Conservation (phyloP, 2,797 vertebrate genomes). For the Petrocephalus sullivani region DNA sequence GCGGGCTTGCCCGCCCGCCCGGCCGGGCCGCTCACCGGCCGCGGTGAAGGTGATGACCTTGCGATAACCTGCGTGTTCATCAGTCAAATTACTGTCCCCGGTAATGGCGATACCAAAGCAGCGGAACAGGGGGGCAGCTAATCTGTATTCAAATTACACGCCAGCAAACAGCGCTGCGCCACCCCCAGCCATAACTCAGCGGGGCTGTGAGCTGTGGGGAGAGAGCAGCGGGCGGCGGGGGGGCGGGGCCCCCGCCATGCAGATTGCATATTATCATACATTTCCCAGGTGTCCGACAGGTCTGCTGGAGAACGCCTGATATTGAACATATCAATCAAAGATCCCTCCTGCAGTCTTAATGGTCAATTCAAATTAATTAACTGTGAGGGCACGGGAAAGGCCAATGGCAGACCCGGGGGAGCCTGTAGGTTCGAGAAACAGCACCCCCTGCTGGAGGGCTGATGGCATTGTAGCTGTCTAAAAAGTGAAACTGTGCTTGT, state of each 20-base stretch:
- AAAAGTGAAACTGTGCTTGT: neutral
- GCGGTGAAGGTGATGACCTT: slow-evolving; percentile 79
- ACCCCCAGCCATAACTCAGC: slow-evolving; percentile 78
- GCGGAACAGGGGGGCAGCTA: slow-evolving; percentile 78
- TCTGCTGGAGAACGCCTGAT: slow-evolving; percentile 65
- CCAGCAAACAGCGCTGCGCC: slow-evolving; percentile 65
- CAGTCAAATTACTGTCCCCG: slow-evolving; percentile 82
- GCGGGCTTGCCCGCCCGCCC: slow-evolving; percentile 43
- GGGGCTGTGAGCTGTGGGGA: slow-evolving; percentile 30
- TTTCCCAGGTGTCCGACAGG: slow-evolving; percentile 77
- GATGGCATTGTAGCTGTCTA: neutral
- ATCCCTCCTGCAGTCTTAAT: slow-evolving; percentile 70
- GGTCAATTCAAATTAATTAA: slow-evolving; percentile 89
- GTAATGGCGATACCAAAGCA: slow-evolving; percentile 79
- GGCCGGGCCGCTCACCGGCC: slow-evolving; percentile 44
- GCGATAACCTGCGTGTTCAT: slow-evolving; percentile 87
- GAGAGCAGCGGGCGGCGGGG: slow-evolving; percentile 50
- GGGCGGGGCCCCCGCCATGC: slow-evolving; percentile 60
- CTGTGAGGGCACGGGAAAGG: slow-evolving; percentile 62
- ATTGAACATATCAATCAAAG: slow-evolving; percentile 86
- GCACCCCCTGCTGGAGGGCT: neutral
- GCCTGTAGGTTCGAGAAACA: neutral
- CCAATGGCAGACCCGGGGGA: slow-evolving; percentile 45
- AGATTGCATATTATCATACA: slow-evolving; percentile 78
- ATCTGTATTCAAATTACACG: slow-evolving; percentile 92